Conservation (phyloP, 2,888 invertebrate genomes). For the Thymelicus acteon region DNA sequence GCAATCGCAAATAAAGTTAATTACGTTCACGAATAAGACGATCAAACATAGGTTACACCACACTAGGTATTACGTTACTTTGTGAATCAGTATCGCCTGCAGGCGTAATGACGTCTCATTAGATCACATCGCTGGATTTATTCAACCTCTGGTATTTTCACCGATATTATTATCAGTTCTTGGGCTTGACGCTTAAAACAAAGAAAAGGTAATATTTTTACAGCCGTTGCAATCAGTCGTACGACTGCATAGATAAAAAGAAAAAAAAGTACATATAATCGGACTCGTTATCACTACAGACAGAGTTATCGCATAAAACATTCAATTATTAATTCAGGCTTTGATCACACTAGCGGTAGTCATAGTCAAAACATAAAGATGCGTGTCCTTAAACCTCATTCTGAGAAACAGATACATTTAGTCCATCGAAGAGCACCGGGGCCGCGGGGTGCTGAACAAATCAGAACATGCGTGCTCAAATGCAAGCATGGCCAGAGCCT, state of each 20-base stretch:
- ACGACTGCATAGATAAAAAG: conserved; percentile 14
- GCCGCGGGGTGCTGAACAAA: neutral
- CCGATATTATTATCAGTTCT: conserved; percentile 1
- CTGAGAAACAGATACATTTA: too few species aligned
- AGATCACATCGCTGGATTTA: conserved; percentile 12
- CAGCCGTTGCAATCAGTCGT: conserved; percentile 5
- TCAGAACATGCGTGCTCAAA: neutral
- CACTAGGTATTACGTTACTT: neutral
- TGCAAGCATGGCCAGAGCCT: neutral
- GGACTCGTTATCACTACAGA: neutral
- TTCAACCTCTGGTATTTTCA: neutral
- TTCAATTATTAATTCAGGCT: neutral
- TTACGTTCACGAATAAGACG: conserved; percentile 7
- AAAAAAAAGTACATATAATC: conserved; percentile 3
- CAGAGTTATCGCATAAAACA: neutral
- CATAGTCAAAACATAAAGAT: too few species aligned
- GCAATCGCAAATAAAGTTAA: neutral
- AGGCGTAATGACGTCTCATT: conserved; percentile 17
- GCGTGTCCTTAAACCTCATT: too few species aligned
- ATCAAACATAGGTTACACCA: too few species aligned
- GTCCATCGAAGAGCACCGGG: too few species aligned
- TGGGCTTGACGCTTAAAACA: neutral
- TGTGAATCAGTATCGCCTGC: conserved; percentile 13
- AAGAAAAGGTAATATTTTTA: neutral
- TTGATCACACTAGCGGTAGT: too few species aligned